These are phyloP conservation scores for Coccyzus lansbergi DNA, from an alignment of 2,797 vertebrate genomes.

Conservation along the genomic window DNA sequence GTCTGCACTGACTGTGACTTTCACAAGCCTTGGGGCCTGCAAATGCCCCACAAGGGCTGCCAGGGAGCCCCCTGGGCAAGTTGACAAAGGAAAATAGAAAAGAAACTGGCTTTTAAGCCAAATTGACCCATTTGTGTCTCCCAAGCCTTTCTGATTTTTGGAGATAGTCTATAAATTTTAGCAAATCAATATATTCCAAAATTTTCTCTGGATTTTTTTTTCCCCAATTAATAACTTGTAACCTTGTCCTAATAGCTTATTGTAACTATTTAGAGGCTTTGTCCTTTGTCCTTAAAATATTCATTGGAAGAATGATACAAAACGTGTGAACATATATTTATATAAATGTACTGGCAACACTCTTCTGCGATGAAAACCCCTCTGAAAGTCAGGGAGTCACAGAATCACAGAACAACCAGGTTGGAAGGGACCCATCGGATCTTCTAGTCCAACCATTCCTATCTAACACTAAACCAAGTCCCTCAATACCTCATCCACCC, in stretches of 20 bases:
- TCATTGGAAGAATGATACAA: background rate
- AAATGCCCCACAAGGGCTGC: background rate
- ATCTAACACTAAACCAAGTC: no score
- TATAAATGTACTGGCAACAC: background rate
- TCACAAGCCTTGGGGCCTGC: background rate
- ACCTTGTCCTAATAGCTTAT: background rate
- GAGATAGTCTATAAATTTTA: background rate
- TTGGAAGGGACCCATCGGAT: no score
- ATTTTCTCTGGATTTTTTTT: background rate
- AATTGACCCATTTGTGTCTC: background rate
- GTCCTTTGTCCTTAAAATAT: background rate
- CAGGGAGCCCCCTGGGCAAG: rapidly evolving
- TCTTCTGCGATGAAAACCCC: background rate
- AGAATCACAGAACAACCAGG: no score
- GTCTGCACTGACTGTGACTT: background rate
- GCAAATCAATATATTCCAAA: background rate
- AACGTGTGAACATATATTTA: background rate
- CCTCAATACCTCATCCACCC: no score
- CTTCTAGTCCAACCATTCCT: no score
- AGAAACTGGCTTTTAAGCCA: rapidly evolving
- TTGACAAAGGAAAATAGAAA: background rate
- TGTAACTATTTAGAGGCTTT: background rate
- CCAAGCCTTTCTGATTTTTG: background rate
- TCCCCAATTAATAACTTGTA: background rate
- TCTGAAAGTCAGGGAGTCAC: background rate